Evolutionary conservation across 2,113 vertebrate genomes (phyloP).

Genomic region (Rhinolophus sinicus): DNA sequence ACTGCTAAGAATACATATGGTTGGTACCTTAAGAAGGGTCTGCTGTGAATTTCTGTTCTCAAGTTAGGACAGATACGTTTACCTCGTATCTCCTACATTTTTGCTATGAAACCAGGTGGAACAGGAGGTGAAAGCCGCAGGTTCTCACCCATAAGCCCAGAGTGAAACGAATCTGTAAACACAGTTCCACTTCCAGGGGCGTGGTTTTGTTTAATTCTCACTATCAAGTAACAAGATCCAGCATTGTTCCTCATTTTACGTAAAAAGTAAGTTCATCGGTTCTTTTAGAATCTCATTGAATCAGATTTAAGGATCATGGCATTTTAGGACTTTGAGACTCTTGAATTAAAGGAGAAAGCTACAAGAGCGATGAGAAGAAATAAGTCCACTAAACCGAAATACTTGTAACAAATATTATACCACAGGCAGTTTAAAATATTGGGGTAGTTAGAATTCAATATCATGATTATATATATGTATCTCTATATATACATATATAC

Average conservation of each 20-base stretch:
- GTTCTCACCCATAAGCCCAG: background rate
- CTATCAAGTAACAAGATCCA: background rate
- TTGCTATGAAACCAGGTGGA: background rate
- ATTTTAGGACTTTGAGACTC: background rate
- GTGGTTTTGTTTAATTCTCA: background rate
- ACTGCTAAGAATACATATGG: background rate
- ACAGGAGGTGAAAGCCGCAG: fast-evolving
- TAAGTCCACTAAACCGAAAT: background rate
- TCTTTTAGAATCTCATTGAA: background rate
- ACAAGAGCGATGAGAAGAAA: background rate
- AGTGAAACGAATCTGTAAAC: background rate
- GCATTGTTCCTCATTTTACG: fast-evolving
- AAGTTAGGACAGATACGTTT: no score
- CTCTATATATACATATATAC: background rate
- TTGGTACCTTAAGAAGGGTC: background rate
- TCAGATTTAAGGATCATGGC: background rate
- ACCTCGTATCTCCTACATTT: background rate
- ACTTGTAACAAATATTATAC: no score
- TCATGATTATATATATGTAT: background rate
- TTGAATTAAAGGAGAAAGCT: background rate
- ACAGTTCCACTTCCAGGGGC: background rate
- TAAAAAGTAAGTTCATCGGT: background rate
- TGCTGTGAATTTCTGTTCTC: background rate
- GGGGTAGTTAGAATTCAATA: background rate
- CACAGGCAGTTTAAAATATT: background rate